A percentile compares a stretch with the other conserved stretches of the same genome.
These are phyloP conservation scores for Campoletis raptor DNA, from an alignment of 2,888 invertebrate genomes.

Conservation along the genomic window DNA sequence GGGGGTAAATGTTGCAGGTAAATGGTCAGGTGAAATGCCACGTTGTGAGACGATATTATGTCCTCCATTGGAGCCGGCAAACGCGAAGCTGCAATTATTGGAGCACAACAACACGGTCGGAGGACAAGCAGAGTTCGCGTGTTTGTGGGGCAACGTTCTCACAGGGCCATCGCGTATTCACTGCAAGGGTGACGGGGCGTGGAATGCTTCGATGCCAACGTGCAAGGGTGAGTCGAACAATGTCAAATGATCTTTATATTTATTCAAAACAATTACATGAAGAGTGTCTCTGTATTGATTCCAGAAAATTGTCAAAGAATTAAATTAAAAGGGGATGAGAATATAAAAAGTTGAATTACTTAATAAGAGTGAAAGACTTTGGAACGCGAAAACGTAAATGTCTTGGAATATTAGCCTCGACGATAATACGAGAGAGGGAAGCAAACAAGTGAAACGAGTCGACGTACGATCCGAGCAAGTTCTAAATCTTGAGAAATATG, in stretches of 20 bases:
- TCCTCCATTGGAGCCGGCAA: conserved; percentile 89
- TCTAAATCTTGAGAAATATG: not conserved
- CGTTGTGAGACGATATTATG: conserved; percentile 92
- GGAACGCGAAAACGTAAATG: too few relatives aligned
- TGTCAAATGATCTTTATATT: not conserved
- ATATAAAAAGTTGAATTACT: not conserved
- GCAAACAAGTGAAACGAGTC: conserved; percentile 46
- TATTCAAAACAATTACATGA: not conserved
- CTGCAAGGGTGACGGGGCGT: conserved; percentile 92
- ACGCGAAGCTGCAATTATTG: conserved; percentile 90
- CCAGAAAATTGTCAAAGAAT: not conserved
- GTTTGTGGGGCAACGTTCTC: conserved; percentile 93
- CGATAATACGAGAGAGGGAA: not conserved
- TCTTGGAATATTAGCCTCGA: too few relatives aligned
- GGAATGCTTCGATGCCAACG: conserved; percentile 92
- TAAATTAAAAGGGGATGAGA: not conserved
- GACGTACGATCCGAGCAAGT: not conserved
- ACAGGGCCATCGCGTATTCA: conserved; percentile 91
- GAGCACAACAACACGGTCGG: conserved; percentile 94
- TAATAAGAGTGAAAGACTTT: not conserved
- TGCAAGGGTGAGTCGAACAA: conserved; percentile 88
- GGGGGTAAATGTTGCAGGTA: conserved; percentile 85
- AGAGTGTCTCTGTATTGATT: not conserved
- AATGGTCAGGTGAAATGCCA: conserved; percentile 92
- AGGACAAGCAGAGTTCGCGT: conserved; percentile 92